These are phyloP conservation scores for Brachionus koreanus DNA, from an alignment of 1,140 invertebrate species.

Conservation along the genomic window DNA sequence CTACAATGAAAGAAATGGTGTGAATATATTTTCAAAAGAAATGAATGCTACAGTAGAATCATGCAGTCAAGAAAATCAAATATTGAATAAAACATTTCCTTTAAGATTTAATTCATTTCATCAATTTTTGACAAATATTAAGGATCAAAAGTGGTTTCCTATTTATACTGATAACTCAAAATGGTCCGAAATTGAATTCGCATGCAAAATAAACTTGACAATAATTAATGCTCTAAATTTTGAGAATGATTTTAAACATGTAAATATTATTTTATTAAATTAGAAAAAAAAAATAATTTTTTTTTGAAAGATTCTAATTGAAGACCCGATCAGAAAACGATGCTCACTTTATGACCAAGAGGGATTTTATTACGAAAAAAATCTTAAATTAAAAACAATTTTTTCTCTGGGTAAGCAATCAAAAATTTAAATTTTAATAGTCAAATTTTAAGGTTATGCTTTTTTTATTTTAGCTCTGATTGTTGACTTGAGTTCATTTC, in stretches of 20 bases:
- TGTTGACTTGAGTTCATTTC: neutral
- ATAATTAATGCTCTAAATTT: neutral
- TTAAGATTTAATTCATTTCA: conserved; percentile 1
- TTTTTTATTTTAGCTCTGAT: neutral
- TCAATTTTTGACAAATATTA: neutral
- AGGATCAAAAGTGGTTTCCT: conserved; percentile 8
- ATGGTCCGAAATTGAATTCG: conserved; percentile 22
- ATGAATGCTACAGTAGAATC: neutral
- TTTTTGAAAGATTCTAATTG: neutral
- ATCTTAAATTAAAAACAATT: neutral
- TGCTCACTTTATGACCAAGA: neutral
- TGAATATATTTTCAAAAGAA: neutral
- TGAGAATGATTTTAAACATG: conserved; percentile 19
- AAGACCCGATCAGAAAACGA: neutral
- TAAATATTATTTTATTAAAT: too few relatives aligned
- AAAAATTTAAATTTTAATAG: neutral
- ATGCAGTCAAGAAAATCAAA: neutral
- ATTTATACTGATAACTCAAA: conserved; percentile 8
- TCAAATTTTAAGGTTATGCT: neutral
- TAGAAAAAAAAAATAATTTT: neutral
- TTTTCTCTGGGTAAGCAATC: neutral
- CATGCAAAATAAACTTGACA: conserved; percentile 15
- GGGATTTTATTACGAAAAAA: neutral
- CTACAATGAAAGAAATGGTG: neutral
- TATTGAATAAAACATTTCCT: neutral